phyloP scores from a whole-genome alignment of 53 echinoderm and acorn worm species.

The Echinarachnius parma region DNA sequence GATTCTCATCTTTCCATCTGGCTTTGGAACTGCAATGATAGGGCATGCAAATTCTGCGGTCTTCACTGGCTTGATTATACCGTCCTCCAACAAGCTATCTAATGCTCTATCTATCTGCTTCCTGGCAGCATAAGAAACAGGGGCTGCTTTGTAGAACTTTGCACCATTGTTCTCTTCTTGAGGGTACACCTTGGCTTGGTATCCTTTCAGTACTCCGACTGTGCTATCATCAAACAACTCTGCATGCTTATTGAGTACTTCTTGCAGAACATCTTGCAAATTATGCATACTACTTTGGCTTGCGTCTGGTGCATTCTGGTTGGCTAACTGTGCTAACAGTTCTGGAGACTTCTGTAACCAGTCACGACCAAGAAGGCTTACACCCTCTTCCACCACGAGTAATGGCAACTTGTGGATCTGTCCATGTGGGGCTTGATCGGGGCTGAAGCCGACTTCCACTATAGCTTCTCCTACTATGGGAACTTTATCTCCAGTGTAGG shows the following conservation, averaged over 20 bases:
- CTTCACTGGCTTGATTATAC: conserved; percentile 55
- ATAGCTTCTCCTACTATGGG: too few relatives aligned
- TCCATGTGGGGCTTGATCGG: too few relatives aligned
- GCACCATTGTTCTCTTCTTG: conserved; percentile 12
- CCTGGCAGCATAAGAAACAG: conserved; percentile 49
- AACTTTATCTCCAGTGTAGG: too few relatives aligned
- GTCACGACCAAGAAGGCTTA: conserved; percentile 51
- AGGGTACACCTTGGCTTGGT: conserved; percentile 56
- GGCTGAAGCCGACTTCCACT: too few relatives aligned
- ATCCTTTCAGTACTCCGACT: conserved; percentile 24
- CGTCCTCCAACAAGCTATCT: conserved; percentile 44
- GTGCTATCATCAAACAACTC: conserved; percentile 10
- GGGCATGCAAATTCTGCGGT: conserved; percentile 56
- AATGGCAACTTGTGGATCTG: too few relatives aligned
- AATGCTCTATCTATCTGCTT: conserved; percentile 43
- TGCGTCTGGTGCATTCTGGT: not conserved
- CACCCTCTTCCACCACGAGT: too few relatives aligned
- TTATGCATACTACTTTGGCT: conserved; percentile 1
- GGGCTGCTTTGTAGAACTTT: conserved; percentile 52
- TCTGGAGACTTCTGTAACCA: conserved; percentile 42
- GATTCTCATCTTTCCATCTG: conserved; percentile 47
- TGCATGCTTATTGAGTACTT: conserved; percentile 8
- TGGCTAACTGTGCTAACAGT: conserved; percentile 5
- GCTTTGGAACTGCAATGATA: conserved; percentile 53
- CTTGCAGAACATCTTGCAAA: not conserved